Evolutionary conservation across 2,113 vertebrate genomes (phyloP).

Genomic region (Erythrolamprus reginae): DNA sequence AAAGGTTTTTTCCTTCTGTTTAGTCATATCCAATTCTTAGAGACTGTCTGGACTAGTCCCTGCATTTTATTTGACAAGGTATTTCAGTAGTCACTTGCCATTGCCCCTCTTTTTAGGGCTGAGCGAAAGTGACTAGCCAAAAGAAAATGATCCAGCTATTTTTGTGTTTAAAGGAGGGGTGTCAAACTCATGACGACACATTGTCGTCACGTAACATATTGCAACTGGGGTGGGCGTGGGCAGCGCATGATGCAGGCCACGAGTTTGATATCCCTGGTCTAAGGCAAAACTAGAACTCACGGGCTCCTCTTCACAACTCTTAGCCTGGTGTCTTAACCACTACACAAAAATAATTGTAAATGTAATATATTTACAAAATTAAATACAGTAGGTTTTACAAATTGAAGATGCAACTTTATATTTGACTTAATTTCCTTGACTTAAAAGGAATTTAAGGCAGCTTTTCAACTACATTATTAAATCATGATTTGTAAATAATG

Average conservation of each 20-base stretch:
- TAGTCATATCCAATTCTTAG: background rate
- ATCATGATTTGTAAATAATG: background rate
- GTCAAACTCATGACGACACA: no score
- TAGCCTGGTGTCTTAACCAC: background rate
- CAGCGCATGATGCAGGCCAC: no score
- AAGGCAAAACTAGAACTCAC: background rate
- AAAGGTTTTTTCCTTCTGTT: background rate
- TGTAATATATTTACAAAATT: background rate
- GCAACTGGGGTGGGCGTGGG: no score
- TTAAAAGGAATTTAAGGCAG: background rate
- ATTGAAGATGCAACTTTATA: background rate
- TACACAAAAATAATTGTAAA: background rate
- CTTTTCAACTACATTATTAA: background rate
- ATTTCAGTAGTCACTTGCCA: background rate
- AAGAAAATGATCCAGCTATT: background rate
- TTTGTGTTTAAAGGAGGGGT: background rate
- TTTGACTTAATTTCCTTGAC: background rate
- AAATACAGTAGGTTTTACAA: background rate
- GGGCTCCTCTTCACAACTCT: background rate
- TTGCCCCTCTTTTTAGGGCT: background rate
- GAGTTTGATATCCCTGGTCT: background rate
- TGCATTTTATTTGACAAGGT: background rate
- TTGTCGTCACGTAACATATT: no score
- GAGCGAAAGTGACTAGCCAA: background rate
- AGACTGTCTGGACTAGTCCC: background rate